Evolutionary conservation across 1,140 invertebrate species (phyloP).

Genomic region (Leptestheria dahalacensis): DNA sequence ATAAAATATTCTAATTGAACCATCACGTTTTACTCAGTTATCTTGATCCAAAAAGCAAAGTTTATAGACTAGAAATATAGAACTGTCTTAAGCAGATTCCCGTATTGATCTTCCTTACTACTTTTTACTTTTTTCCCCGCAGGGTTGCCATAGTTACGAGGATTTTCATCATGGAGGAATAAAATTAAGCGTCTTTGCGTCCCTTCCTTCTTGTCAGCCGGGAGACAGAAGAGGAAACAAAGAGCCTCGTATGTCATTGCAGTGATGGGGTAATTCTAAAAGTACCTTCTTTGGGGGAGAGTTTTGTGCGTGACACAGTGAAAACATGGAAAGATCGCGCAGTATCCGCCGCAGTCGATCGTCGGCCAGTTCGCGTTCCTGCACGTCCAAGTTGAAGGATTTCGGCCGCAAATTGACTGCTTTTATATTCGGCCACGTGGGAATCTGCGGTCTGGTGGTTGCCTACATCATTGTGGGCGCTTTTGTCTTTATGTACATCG

Average conservation of each 20-base stretch:
- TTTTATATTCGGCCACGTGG: constrained; percentile 32
- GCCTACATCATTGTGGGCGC: constrained; percentile 75
- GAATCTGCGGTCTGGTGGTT: constrained; percentile 77
- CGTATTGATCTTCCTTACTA: background rate
- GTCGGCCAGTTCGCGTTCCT: background rate
- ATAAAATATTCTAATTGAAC: no score
- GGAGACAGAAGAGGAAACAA: no score
- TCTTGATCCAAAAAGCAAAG: no score
- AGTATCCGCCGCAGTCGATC: background rate
- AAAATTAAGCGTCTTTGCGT: no score
- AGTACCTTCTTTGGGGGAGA: background rate
- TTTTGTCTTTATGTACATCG: constrained; percentile 41
- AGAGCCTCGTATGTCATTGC: no score
- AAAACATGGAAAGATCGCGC: background rate
- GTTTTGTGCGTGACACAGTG: background rate
- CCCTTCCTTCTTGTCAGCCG: no score
- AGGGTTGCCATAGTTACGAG: background rate
- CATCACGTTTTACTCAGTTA: no score
- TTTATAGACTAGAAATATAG: background rate
- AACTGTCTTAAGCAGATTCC: background rate
- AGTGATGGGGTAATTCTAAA: background rate
- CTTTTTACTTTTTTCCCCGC: background rate
- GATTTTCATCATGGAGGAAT: background rate
- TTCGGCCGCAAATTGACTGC: background rate
- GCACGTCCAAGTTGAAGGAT: background rate